Percentiles rank a stretch among this genome's conserved stretches.
Conservation (phyloP, 2,113 vertebrate genomes). For the Oncorhynchus masou region DNA sequence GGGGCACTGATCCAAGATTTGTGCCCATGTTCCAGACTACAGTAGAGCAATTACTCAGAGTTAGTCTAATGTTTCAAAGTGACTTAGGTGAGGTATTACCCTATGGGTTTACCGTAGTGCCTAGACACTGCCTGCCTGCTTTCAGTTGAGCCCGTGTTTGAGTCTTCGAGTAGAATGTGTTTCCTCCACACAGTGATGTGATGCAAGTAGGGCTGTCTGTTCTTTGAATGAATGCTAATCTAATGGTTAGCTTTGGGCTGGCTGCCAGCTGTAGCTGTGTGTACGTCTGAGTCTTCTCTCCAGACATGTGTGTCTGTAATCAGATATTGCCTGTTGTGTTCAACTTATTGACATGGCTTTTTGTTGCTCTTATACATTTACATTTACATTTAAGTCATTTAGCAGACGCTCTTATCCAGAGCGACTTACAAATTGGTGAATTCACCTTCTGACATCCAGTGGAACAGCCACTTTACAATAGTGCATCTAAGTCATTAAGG, state of each 20-base stretch:
- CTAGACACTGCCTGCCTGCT: constrained; percentile 36
- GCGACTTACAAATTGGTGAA: no score
- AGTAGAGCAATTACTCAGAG: no score
- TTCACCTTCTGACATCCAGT: no score
- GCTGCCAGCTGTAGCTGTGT: constrained; percentile 35
- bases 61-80: constrained; percentile 20
- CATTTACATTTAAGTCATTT: no score
- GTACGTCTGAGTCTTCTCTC: constrained; percentile 30
- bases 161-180: neutral
- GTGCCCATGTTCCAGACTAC: no score
- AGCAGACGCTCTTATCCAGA: no score
- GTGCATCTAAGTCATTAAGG: no score
- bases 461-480: no score
- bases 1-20: no score
- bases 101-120: no score
- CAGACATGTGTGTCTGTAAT: constrained; percentile 36
- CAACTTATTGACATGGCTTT: constrained; percentile 13
- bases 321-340: constrained; percentile 16
- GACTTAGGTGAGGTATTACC: constrained; percentile 27
- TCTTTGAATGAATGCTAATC: constrained; percentile 35
- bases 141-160: neutral
- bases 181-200: constrained; percentile 7
- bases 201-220: constrained; percentile 2
- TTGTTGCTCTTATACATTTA: constrained; percentile 35
- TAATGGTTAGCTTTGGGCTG: constrained; percentile 37